These are phyloP conservation scores for Conger conger DNA, from an alignment of 2,113 vertebrate species.

Conservation along the genomic window DNA sequence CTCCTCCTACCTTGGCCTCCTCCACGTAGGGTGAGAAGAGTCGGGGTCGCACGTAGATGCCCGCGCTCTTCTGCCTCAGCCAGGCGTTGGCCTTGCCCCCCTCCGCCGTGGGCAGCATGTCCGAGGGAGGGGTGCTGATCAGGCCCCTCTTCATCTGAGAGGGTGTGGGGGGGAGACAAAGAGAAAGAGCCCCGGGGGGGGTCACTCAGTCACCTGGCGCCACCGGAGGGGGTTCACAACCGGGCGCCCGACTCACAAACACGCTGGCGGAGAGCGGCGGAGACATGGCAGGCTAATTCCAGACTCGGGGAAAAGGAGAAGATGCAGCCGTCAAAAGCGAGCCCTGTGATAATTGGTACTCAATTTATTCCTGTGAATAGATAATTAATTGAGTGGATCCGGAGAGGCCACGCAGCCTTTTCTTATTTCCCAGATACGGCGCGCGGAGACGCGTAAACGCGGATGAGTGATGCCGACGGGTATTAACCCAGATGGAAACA, in stretches of 20 bases:
- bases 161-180: neutral
- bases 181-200: neutral
- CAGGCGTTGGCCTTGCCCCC: conserved; percentile 94
- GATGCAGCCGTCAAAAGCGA: neutral
- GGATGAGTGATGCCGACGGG: neutral
- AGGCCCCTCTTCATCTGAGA: conserved; percentile 93
- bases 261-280: neutral
- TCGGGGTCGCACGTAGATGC: conserved; percentile 91
- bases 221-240: neutral
- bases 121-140: conserved; percentile 96
- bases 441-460: neutral
- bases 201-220: neutral
- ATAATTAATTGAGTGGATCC: neutral
- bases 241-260: neutral
- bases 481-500: neutral
- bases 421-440: conserved; percentile 6
- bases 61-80: conserved; percentile 92
- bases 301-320: neutral
- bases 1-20: conserved; percentile 89
- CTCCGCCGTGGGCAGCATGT: conserved; percentile 94
- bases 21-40: conserved; percentile 90
- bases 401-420: neutral
- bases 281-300: neutral
- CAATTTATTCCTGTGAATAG: neutral
- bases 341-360: neutral